phyloP scores from a whole-genome alignment of 2,797 vertebrate genomes.

The Hemibagrus guttatus region DNA sequence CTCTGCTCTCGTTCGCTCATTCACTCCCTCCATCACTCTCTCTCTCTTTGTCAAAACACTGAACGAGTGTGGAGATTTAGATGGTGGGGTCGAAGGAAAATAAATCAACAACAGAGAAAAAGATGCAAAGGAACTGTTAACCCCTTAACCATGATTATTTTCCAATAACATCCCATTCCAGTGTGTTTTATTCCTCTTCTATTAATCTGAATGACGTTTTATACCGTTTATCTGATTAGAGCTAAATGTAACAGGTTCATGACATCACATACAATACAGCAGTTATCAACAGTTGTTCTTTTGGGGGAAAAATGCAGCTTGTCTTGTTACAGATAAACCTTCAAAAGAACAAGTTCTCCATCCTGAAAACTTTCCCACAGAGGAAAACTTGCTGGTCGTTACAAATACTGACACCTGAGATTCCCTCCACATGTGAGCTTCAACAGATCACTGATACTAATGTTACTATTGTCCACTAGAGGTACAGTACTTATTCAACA shows the following conservation, averaged over 20 bases:
- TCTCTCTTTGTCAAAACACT: slow-evolving; percentile 3
- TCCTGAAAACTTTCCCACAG: neutral
- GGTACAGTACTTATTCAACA: no score
- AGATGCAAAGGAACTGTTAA: neutral
- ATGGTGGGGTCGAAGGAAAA: neutral
- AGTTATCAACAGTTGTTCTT: neutral
- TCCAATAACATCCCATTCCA: neutral
- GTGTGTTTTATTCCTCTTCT: neutral
- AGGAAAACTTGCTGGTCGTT: neutral
- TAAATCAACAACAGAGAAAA: neutral
- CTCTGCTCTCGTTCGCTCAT: neutral
- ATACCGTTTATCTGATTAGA: neutral
- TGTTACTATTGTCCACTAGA: no score
- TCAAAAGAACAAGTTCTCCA: neutral
- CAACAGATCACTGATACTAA: neutral
- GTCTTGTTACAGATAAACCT: neutral
- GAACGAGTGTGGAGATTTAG: neutral
- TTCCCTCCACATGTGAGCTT: neutral
- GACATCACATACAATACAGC: neutral
- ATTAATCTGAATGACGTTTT: neutral
- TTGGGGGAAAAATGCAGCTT: neutral
- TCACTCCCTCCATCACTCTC: no score
- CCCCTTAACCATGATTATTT: neutral
- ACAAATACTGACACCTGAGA: neutral
- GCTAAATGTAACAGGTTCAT: neutral